Conservation (phyloP, 2,888 invertebrate genomes). For the Cylindroiulus punctatus region DNA sequence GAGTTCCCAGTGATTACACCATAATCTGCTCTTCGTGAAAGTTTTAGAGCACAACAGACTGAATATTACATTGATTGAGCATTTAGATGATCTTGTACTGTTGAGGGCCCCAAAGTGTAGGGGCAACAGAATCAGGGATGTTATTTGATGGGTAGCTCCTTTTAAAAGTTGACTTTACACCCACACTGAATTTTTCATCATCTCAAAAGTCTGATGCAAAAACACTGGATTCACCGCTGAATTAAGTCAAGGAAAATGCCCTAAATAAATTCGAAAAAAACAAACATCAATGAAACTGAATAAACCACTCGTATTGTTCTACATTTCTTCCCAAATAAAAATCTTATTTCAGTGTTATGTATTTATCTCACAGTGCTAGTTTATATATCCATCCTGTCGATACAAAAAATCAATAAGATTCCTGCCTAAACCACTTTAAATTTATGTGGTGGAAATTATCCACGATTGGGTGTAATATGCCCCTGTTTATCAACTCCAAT, state of each 20-base stretch:
- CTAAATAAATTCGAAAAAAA: background rate
- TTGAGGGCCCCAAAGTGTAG: background rate
- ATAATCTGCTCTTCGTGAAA: background rate
- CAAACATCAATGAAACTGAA: background rate
- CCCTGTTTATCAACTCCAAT: too few relatives aligned
- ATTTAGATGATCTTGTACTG: constrained; percentile 4
- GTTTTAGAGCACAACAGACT: background rate
- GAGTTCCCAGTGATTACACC: background rate
- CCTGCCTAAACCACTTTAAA: too few relatives aligned
- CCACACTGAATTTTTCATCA: background rate
- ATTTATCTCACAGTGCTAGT: too few relatives aligned
- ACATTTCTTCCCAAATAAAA: too few relatives aligned
- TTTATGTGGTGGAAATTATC: too few relatives aligned
- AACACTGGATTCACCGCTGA: background rate
- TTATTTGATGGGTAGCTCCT: background rate
- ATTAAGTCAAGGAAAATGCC: background rate
- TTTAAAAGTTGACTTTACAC: constrained; percentile 4
- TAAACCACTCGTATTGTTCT: too few relatives aligned
- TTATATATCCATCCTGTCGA: too few relatives aligned
- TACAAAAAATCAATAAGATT: too few relatives aligned
- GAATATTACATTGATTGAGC: constrained; percentile 27
- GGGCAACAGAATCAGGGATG: background rate
- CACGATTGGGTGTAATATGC: too few relatives aligned
- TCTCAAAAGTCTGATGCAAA: background rate
- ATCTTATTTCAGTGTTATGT: too few relatives aligned